Conservation (phyloP, 2,113 vertebrate species). For the Pseudorasbora parva region DNA sequence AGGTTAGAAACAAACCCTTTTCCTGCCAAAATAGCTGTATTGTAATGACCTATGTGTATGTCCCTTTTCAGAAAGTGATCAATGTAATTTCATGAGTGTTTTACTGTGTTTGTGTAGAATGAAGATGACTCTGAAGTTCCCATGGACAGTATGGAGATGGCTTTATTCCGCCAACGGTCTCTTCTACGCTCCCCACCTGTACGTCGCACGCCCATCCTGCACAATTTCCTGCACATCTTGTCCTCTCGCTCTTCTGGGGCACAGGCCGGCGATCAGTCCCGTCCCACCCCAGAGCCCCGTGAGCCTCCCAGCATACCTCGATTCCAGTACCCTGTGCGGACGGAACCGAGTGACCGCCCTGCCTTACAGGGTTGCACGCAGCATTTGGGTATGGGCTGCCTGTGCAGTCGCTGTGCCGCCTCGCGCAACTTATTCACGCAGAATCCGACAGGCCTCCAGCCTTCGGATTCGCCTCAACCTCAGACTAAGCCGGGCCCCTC, state of each 20-base stretch:
- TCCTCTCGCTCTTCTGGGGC: slow-evolving; percentile 92
- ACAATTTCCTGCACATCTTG: slow-evolving; percentile 99
- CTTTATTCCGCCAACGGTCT: slow-evolving; percentile 93
- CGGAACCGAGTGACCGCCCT: slow-evolving; percentile 82
- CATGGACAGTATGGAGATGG: slow-evolving; percentile 94
- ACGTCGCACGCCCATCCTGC: slow-evolving; percentile 94
- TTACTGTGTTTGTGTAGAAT: slow-evolving; percentile 73
- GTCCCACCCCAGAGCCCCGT: slow-evolving; percentile 83
- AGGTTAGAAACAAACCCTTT: slow-evolving; percentile 77
- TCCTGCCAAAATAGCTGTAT: background rate
- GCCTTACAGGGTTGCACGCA: slow-evolving; percentile 91
- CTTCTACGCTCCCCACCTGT: slow-evolving; percentile 94
- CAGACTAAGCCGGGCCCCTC: slow-evolving; percentile 74
- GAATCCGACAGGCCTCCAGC: slow-evolving; percentile 77
- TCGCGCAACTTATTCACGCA: slow-evolving; percentile 77
- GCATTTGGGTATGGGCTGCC: slow-evolving; percentile 94
- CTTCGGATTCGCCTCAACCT: slow-evolving; percentile 67
- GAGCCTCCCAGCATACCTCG: slow-evolving; percentile 77
- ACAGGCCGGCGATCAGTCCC: slow-evolving; percentile 85
- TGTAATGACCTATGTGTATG: background rate
- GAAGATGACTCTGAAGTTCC: slow-evolving; percentile 96
- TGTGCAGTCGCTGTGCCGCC: slow-evolving; percentile 91
- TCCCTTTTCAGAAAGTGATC: background rate
- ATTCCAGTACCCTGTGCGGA: slow-evolving; percentile 84
- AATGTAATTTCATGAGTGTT: background rate